These are phyloP conservation scores for Phoronis australis DNA, from an alignment of 2,888 invertebrate species.

Conservation along the genomic window DNA sequence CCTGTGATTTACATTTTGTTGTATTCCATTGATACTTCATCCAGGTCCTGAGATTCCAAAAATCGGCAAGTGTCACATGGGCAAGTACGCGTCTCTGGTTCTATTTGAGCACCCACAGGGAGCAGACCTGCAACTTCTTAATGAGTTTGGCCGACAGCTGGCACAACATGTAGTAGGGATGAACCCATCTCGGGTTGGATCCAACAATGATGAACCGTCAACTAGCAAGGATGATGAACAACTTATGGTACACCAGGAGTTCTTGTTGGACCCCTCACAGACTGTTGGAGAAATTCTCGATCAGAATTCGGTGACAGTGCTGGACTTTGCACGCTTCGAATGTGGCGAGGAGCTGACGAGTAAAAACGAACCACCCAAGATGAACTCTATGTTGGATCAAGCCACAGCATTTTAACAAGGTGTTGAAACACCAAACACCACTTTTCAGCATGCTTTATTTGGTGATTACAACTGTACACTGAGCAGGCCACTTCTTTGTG, in stretches of 20 bases:
- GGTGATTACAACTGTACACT: too few relatives aligned
- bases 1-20: too few relatives aligned
- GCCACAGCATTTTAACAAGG: too few relatives aligned
- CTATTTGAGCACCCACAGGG: constrained; percentile 49
- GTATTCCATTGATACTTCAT: not conserved
- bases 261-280: constrained; percentile 69
- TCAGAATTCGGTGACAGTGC: constrained; percentile 57
- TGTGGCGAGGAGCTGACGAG: constrained; percentile 65
- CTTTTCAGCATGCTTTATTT: too few relatives aligned
- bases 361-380: too few relatives aligned
- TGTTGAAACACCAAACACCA: too few relatives aligned
- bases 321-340: constrained; percentile 81
- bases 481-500: too few relatives aligned
- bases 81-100: constrained; percentile 80
- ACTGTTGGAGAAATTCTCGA: constrained; percentile 70
- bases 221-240: constrained; percentile 57
- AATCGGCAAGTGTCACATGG: constrained; percentile 49
- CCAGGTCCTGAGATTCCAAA: not conserved
- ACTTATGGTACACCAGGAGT: constrained; percentile 80
- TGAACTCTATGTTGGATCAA: too few relatives aligned
- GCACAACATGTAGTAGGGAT: constrained; percentile 84
- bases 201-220: constrained; percentile 8
- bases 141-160: constrained; percentile 65
- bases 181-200: constrained; percentile 44
- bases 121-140: constrained; percentile 45